phyloP scores from a whole-genome alignment of 2,888 invertebrate species.

The Xylophagus ater region DNA sequence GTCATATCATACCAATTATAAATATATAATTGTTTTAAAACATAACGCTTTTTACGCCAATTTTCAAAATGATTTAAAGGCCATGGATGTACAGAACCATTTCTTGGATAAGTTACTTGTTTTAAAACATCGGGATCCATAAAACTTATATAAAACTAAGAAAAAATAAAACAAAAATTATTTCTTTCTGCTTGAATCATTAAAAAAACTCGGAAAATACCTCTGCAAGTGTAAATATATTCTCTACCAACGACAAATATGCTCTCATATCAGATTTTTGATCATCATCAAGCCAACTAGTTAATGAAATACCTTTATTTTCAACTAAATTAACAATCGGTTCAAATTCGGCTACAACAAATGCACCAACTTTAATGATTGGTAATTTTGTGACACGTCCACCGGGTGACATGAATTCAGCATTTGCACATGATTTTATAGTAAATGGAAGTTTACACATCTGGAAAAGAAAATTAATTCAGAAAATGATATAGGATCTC shows the following conservation, averaged over 20 bases:
- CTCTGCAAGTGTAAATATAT: constrained; percentile 85
- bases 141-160: constrained; percentile 77
- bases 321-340: constrained; percentile 82
- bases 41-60: constrained; percentile 57
- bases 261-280: constrained; percentile 88
- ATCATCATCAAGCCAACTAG: constrained; percentile 55
- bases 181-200: constrained; percentile 3
- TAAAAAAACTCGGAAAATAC: constrained; percentile 35
- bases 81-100: constrained; percentile 88
- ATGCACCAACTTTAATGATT: constrained; percentile 81
- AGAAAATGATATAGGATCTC: neutral
- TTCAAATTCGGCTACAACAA: constrained; percentile 81
- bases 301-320: constrained; percentile 70
- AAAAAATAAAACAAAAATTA: constrained; percentile 2
- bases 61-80: constrained; percentile 78
- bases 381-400: constrained; percentile 66
- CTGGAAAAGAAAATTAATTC: constrained; percentile 24
- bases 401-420: constrained; percentile 93
- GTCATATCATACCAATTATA: constrained; percentile 74
- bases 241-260: constrained; percentile 81
- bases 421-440: constrained; percentile 77
- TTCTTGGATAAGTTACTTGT: constrained; percentile 70
- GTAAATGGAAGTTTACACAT: constrained; percentile 81
- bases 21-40: constrained; percentile 60
- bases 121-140: constrained; percentile 66